Conservation (phyloP, 92 coral and sea anemone genomes). For the Epizoanthus fatuus region DNA sequence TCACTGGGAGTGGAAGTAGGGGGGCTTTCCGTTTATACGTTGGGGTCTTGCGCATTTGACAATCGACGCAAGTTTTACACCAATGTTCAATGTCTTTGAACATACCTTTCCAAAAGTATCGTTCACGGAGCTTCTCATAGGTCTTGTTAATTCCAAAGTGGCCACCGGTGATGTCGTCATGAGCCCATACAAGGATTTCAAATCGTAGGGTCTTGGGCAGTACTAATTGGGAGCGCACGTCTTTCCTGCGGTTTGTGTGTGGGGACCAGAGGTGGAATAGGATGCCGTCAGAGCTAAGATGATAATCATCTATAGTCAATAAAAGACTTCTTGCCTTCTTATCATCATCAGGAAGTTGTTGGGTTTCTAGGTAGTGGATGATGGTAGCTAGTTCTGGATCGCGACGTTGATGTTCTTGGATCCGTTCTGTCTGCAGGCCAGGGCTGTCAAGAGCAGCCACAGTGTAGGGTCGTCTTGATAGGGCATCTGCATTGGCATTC, state of each 20-base stretch:
- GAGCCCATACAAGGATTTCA: conserved; percentile 45
- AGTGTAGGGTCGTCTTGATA: conserved; percentile 38
- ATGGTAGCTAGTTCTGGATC: conserved; percentile 30
- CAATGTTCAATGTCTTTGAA: conserved; percentile 66
- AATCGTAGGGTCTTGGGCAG: conserved; percentile 27
- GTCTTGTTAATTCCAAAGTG: conserved; percentile 61
- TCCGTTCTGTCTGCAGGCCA: background rate
- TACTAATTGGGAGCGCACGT: conserved; percentile 36
- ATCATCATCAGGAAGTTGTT: conserved; percentile 35
- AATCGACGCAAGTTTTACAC: conserved; percentile 60
- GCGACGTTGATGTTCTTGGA: conserved; percentile 42
- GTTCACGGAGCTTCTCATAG: conserved; percentile 43
- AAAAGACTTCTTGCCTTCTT: conserved; percentile 35
- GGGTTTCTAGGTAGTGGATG: conserved; percentile 45
- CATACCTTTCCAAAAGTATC: conserved; percentile 73
- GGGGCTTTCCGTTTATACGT: conserved; percentile 46
- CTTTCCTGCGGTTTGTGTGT: background rate
- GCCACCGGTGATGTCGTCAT: conserved; percentile 58
- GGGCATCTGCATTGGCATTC: conserved; percentile 51
- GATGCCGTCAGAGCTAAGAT: conserved; percentile 22
- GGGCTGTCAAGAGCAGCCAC: background rate
- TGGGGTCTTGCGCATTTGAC: conserved; percentile 63
- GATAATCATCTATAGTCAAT: conserved; percentile 35
- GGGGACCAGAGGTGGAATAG: conserved; percentile 34
- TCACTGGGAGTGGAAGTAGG: conserved; percentile 61